Conservation (phyloP, 2,888 invertebrate species). For the Patella caerulea region DNA sequence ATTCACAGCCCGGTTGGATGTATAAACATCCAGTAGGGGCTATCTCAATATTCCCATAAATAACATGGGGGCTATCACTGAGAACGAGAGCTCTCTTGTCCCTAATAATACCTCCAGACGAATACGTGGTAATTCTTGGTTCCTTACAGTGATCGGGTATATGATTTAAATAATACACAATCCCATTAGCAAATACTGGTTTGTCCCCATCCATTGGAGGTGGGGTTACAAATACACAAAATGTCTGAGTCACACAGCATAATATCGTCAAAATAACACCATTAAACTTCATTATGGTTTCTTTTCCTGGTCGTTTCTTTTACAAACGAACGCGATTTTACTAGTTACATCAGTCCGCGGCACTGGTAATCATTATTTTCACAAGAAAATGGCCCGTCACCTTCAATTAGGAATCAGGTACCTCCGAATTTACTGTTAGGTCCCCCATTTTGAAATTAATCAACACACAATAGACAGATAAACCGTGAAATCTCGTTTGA, state of each 20-base stretch:
- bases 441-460: constrained; percentile 4
- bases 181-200: constrained; percentile 57
- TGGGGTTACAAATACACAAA: constrained; percentile 35
- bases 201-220: constrained; percentile 50
- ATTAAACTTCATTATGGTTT: neutral
- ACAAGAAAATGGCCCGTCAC: too few species aligned
- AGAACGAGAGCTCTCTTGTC: constrained; percentile 50
- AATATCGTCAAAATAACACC: neutral
- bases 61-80: constrained; percentile 52
- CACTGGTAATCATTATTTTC: neutral
- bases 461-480: constrained; percentile 4
- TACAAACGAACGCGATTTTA: neutral
- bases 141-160: constrained; percentile 49
- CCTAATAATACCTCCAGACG: constrained; percentile 36
- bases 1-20: constrained; percentile 90
- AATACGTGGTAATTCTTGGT: constrained; percentile 43
- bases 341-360: neutral
- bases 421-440: neutral
- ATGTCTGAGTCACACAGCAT: neutral
- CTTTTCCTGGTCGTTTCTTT: neutral
- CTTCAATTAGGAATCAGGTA: too few species aligned
- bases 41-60: constrained; percentile 57
- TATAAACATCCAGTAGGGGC: constrained; percentile 74
- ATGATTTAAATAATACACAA: constrained; percentile 54
- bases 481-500: constrained; percentile 31